Base-by-base conservation (phyloP, 2,797 vertebrate genomes). In the Sphaeramia orbicularis region DNA sequence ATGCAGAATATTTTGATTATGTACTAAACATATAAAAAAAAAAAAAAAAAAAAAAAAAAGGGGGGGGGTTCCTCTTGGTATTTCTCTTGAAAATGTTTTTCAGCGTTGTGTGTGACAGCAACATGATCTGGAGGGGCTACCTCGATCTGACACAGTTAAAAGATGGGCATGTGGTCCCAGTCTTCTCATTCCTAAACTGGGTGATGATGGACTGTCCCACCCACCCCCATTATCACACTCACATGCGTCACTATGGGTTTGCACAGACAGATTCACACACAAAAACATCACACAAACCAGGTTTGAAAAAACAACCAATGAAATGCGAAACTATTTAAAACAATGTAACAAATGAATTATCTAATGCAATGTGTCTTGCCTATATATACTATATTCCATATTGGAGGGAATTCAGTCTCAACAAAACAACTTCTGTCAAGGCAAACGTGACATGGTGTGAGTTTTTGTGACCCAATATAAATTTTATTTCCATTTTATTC, bases 91-190 rank as follows among this genome's bases (percentile, higher is more conserved):
- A 24, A 24, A 24, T 32, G 1, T 32, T 27, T 27, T 3, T 27
- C 15, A 35, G 11, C 5, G 43, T 53, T 27, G 47, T 32, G 47
- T 54, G 49, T 67, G 71, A 78, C 2, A 55, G 32, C 49, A 43
- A 36, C 62, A 32, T 65, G 61, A 80, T 76, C 27, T 65, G 64
- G 36, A 55, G 32, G 72, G 37, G 36, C 36, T 79, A 21, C 61
- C 40, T 71, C 41, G 7, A 73, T 75, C 16, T 87, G 83, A 86
- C 47, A 51, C 51, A 24, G 24, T 48, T 65, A 67, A 73, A 74
- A 81, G 41, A 74, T 45, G 64, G 73, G 35, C 83, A 81, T 86
- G 78, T 77, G 87, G 70, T 86, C 69, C 78, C 81, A 73, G 85
- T 89, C 80, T 73, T 48, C 57, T 53, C 69, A 53, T 50, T 68